phyloP scores from a whole-genome alignment of 2,888 invertebrate species.

The Eupithecia vulgata region DNA sequence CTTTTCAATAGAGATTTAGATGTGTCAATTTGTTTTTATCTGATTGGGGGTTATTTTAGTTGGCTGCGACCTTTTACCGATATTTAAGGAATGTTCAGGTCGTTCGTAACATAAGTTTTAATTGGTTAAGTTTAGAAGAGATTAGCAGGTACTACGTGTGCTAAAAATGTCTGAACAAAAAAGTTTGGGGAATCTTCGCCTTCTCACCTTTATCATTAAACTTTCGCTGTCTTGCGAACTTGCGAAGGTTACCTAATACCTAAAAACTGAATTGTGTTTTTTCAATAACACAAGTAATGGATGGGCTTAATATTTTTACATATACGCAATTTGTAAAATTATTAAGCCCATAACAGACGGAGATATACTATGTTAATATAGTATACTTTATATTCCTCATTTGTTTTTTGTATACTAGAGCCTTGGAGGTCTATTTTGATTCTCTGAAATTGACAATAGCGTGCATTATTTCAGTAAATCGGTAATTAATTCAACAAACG shows the following conservation, averaged over 20 bases:
- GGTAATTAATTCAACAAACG: too few relatives aligned
- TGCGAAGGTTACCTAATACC: neutral
- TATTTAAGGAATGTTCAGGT: constrained; percentile 27
- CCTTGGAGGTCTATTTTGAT: too few relatives aligned
- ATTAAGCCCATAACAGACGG: too few relatives aligned
- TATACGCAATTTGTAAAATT: too few relatives aligned
- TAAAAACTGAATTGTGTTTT: neutral
- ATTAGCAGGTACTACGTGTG: constrained; percentile 19
- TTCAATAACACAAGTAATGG: neutral
- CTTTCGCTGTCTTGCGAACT: constrained; percentile 5
- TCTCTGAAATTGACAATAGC: too few relatives aligned
- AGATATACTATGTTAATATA: too few relatives aligned
- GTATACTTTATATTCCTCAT: too few relatives aligned
- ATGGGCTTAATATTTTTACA: too few relatives aligned
- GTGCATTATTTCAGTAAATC: too few relatives aligned
- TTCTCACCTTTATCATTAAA: constrained; percentile 9
- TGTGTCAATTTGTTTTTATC: constrained; percentile 44
- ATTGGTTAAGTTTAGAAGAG: constrained; percentile 30
- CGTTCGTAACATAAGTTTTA: constrained; percentile 31
- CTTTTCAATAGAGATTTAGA: constrained; percentile 41
- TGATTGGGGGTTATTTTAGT: constrained; percentile 40
- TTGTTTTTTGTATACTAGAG: too few relatives aligned
- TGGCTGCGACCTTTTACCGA: constrained; percentile 22
- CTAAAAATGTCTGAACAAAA: constrained; percentile 17
- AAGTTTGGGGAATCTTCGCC: constrained; percentile 18